Base-by-base conservation (phyloP, 92 coral and sea anemone species). In the Zoanthus solanderi region DNA sequence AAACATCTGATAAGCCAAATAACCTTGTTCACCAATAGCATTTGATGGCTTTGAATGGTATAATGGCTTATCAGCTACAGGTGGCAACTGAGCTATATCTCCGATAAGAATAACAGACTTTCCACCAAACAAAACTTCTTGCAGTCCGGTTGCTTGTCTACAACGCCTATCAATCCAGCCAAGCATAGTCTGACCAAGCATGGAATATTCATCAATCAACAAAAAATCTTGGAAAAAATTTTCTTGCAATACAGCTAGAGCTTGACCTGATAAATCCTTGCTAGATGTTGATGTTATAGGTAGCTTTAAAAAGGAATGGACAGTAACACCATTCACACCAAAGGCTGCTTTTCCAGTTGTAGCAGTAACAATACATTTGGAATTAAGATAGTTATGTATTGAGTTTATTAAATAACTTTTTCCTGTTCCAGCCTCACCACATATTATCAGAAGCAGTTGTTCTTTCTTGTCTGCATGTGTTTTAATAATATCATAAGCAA, bases 401-500 rank as follows among this genome's bases (percentile, higher is more conserved):
- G 85, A 84, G 73, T 87, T 61, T 78, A 87, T 87, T 29, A 87
- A 77, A 87, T 77, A 87, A 84, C 85, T 87, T 71, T 87, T 87
- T 58, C 79, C 86, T 75, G 92, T 66, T 84, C 80, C 92, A 52
- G 81, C 92, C 76, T 72, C 92, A 52, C 89, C 92, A 89, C 71
- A 75, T 60, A 76, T 71, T 81, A 89, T 90, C 53, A 84, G 69
- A 71, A 84, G 79, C 47, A 90, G 83, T 67, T 84, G 71, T 78
- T 85, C 74, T 73, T 85, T 86, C 56, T 66, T 87, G 54, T 75
- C 71, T 54, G 91, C 83, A 85, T 91, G 87, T 68, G 78, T 78
- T 37, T 78, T 78, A 46, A 91, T 60, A 67, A 91, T 91, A 73
- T 88, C 91, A 83, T 91, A 88, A 61, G 91, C 91, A 66, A 75